phyloP scores from a whole-genome alignment of 1,140 invertebrate genomes.

The Drosophila mauritiana region DNA sequence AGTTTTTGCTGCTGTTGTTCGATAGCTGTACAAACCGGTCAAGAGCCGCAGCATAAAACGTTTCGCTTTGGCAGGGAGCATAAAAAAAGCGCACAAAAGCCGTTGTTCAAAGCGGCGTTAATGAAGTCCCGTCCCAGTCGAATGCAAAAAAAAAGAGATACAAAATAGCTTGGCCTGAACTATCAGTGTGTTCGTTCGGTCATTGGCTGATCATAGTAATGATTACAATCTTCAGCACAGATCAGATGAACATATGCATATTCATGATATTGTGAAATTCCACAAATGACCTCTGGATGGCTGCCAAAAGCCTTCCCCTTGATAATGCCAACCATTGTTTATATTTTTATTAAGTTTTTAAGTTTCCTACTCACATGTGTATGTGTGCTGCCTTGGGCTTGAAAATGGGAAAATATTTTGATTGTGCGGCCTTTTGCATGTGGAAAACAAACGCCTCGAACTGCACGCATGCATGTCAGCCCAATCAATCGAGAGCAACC shows the following conservation, averaged over 20 bases:
- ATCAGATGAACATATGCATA: slow-evolving; percentile 35
- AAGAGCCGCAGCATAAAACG: slow-evolving; percentile 71
- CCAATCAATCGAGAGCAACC: slow-evolving; percentile 64
- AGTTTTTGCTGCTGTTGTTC: slow-evolving; percentile 23
- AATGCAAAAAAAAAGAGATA: slow-evolving; percentile 36
- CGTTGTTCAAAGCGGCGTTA: slow-evolving; percentile 50
- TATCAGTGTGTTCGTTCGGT: slow-evolving; percentile 35
- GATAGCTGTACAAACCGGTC: slow-evolving; percentile 79
- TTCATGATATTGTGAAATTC: slow-evolving; percentile 60
- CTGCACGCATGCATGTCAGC: slow-evolving; percentile 45
- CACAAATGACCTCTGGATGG: slow-evolving; percentile 54
- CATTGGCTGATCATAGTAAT: slow-evolving; percentile 49
- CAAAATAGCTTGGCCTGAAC: slow-evolving; percentile 33
- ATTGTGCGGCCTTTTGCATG: slow-evolving; percentile 55
- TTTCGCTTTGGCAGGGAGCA: slow-evolving; percentile 34
- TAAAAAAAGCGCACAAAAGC: slow-evolving; percentile 52
- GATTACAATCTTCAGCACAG: slow-evolving; percentile 7
- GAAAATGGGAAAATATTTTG: slow-evolving; percentile 62
- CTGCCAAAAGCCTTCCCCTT: slow-evolving; percentile 60
- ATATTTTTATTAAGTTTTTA: slow-evolving; percentile 11
- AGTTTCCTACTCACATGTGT: slow-evolving; percentile 10
- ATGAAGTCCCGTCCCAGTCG: slow-evolving; percentile 23
- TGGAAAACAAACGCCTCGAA: slow-evolving; percentile 34
- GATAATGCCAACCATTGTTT: slow-evolving; percentile 59
- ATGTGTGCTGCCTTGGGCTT: slow-evolving; percentile 36